A percentile compares a stretch with the other conserved stretches of the same genome.
These are phyloP conservation scores for Lepus americanus DNA, from an alignment of 2,113 vertebrate species.

Conservation along the genomic window DNA sequence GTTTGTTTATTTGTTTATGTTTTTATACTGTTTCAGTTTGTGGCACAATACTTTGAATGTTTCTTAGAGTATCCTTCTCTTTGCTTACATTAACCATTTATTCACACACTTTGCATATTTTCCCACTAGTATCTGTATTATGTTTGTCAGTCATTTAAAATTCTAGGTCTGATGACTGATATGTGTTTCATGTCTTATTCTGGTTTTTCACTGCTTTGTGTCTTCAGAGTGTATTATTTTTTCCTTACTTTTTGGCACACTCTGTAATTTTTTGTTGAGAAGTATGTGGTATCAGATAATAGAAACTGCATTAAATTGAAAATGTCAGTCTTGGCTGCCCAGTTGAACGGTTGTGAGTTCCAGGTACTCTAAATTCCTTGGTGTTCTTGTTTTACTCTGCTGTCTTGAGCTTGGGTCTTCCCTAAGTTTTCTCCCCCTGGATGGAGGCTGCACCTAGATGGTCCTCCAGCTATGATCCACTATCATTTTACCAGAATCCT, in stretches of 20 bases:
- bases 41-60: too few relatives aligned
- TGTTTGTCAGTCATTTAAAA: too few relatives aligned
- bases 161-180: too few relatives aligned
- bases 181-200: neutral
- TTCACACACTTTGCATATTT: too few relatives aligned
- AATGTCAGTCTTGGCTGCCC: neutral
- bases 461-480: too few relatives aligned
- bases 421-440: neutral
- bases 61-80: too few relatives aligned
- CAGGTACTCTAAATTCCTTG: neutral
- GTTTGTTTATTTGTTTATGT: too few relatives aligned
- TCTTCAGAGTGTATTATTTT: neutral
- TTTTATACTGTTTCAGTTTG: too few relatives aligned
- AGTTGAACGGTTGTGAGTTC: neutral
- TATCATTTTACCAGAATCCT: neutral
- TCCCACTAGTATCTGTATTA: too few relatives aligned
- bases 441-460: neutral
- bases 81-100: too few relatives aligned
- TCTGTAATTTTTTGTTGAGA: neutral
- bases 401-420: neutral
- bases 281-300: neutral
- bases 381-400: neutral
- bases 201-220: neutral
- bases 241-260: neutral
- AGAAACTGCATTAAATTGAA: neutral